phyloP scores from a whole-genome alignment of 2,113 vertebrate genomes.

The Tupaia tana region DNA sequence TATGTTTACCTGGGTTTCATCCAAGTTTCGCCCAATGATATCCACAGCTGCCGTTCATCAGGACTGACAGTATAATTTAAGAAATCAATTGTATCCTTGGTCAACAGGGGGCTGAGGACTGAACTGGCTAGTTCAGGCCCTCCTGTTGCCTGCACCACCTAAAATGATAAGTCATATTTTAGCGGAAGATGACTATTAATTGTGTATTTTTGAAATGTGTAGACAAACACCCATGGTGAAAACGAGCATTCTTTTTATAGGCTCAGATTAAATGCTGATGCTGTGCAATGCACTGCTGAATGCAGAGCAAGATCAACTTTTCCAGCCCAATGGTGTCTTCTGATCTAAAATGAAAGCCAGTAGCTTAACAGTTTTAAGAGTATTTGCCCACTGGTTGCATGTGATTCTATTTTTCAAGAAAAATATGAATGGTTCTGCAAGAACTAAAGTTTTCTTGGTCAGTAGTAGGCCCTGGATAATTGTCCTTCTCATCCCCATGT shows the following conservation, averaged over 20 bases:
- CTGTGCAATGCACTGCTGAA: background rate
- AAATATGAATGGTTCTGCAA: constrained; percentile 3
- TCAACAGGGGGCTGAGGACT: constrained; percentile 93
- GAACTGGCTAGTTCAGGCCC: constrained; percentile 92
- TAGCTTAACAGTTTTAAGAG: background rate
- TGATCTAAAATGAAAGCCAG: constrained; percentile 20
- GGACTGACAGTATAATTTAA: constrained; percentile 88
- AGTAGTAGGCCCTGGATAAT: background rate
- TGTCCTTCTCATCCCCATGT: background rate
- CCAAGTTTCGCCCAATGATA: constrained; percentile 94
- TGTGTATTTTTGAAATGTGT: background rate
- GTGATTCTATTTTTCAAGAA: background rate
- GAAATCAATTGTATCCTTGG: constrained; percentile 94
- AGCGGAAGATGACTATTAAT: background rate
- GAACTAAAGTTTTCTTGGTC: background rate
- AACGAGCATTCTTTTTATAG: background rate
- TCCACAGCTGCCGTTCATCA: constrained; percentile 95
- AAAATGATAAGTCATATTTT: constrained; percentile 41
- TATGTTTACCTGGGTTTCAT: constrained; percentile 92
- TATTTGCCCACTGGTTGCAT: background rate
- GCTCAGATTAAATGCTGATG: background rate
- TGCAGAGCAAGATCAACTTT: background rate
- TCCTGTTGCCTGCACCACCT: constrained; percentile 96
- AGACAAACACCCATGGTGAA: constrained; percentile 10
- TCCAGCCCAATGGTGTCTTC: background rate